Evolutionary conservation across 2,888 invertebrate genomes (phyloP), one percentile per base, ranked within the genome.

Genomic region (Willowsia nigromaculata): DNA sequence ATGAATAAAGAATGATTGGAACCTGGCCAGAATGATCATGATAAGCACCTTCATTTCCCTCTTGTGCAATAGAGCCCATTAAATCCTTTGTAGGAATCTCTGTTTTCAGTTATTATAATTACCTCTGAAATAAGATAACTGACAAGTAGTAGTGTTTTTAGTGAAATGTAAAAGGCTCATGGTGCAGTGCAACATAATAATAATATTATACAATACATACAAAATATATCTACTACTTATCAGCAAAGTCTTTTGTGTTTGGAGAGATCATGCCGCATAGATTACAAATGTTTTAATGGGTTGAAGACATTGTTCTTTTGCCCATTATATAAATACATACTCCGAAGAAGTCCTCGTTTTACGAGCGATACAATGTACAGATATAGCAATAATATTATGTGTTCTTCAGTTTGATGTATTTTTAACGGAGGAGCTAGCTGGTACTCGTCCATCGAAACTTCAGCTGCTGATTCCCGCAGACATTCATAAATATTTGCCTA

Each of bases 81-180:
- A 89, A 89, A 89, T 89, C 89, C 89, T 89, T 89, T 89, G 89
- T 89, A 85, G 84, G 85, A 89, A 85, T 89, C 85, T 81, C 85
- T 89, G 89, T 89, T 89, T 82, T 81, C 89, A 89, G 89, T 85
- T 89, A 89, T 89, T 89, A 89, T 89, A 89, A 89, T 89, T 89
- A 85, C 89, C 89, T 89, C 85, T 82, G 89, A 89, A 89, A 89
- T 89, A 89, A 89, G 89, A 89, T 89, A 89, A 85, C 89, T 89
- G 89, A 89, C 89, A 89, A 89, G 89, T 88, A 68, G 43, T 50
- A 47, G 50, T 76, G 68, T 53, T 76, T n/a, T 83, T 88, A 65
- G 83, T 65, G 53, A 84, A 84, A 33, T 62, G 40, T 68, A 27
- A 33, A 9, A 37, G 37, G 18, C 27, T n/a, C 9, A 25, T 68